Base-by-base conservation (phyloP, 2,888 invertebrate genomes). In the Hermodice carunculata region DNA sequence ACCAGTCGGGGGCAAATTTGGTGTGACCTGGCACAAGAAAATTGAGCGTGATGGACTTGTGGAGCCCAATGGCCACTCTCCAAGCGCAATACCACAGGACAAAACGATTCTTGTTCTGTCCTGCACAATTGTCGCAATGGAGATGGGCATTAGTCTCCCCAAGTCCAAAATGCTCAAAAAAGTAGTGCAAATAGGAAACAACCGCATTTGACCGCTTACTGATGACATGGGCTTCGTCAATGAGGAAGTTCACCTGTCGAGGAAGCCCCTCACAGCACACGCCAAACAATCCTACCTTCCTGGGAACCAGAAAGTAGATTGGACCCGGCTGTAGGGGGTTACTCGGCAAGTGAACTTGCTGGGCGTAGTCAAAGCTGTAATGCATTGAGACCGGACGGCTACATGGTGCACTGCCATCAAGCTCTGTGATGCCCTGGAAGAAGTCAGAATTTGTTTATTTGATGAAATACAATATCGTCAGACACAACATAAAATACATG, bases 241-340 rank as follows among this genome's bases (percentile, higher is more conserved):
- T 61, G 8, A 73, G 66, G 53, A 64, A 78, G 51, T 69, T 70
- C 17, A 72, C n/a, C n/a, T n/a, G n/a, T n/a, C n/a, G n/a, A n/a
- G n/a, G n/a, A n/a, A n/a, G n/a, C n/a, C n/a, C n/a, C n/a, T n/a
- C n/a, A n/a, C n/a, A n/a, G n/a, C n/a, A n/a, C n/a, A n/a, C n/a
- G n/a, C n/a, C n/a, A n/a, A n/a, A n/a, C n/a, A n/a, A n/a, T n/a
- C n/a, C n/a, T n/a, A n/a, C n/a, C n/a, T n/a, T n/a, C n/a, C n/a
- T n/a, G n/a, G n/a, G n/a, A n/a, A n/a, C n/a, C n/a, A n/a, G n/a
- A n/a, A n/a, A n/a, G n/a, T n/a, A n/a, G 17, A 61, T 53, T 22
- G 61, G 61, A 24, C 78, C 77, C n/a, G 74, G 74, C 58, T 76
- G 74, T 24, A 64, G 60, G 17, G 75, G 66, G 40, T 72, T 26